These are phyloP conservation scores for Lonchura striata DNA, from an alignment of 2,113 vertebrate genomes.

Conservation along the genomic window DNA sequence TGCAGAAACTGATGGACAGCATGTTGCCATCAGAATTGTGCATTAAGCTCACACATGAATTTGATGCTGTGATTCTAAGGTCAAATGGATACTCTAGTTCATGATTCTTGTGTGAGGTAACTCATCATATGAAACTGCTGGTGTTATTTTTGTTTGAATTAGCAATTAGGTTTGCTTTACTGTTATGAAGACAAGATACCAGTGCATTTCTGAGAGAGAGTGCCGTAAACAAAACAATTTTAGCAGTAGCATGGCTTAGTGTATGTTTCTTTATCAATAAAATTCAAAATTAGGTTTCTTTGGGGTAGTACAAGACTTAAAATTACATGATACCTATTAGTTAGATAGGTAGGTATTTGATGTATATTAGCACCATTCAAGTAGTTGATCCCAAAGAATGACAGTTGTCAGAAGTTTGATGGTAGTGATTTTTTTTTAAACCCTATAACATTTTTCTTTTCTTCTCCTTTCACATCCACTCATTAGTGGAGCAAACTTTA, in stretches of 20 bases:
- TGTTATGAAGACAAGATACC: not conserved
- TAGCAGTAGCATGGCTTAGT: not conserved
- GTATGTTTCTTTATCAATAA: not conserved
- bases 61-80: not conserved
- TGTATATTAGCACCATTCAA: not conserved
- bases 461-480: not conserved
- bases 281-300: not conserved
- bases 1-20: not conserved
- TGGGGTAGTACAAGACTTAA: not conserved
- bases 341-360: not conserved
- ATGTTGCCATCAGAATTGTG: not conserved
- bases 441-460: not conserved
- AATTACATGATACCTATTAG: not conserved
- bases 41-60: not conserved
- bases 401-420: not conserved
- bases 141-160: not conserved
- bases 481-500: slow-evolving; percentile 91
- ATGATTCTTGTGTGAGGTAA: not conserved
- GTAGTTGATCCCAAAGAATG: not conserved
- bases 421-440: not conserved
- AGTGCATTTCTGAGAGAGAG: not conserved
- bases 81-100: not conserved
- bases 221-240: not conserved
- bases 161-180: not conserved
- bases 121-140: not conserved